Conservation (phyloP, 2,797 vertebrate genomes). For the Chaetodon trifasciatus region DNA sequence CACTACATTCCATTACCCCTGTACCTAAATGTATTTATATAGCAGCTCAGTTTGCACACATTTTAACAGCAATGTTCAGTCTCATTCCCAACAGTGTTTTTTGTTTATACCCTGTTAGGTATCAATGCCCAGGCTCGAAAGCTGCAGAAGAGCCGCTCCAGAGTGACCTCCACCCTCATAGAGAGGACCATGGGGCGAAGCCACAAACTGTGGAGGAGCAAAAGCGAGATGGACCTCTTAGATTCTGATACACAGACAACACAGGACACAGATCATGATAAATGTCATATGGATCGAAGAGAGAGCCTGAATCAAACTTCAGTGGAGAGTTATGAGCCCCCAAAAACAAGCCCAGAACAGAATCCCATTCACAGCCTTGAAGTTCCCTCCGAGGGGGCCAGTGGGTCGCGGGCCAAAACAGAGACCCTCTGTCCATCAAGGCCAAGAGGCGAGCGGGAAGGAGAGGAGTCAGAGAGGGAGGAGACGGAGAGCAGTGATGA, state of each 20-base stretch:
- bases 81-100: constrained; percentile 5
- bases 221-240: constrained; percentile 84
- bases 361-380: constrained; percentile 49
- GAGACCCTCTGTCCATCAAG: constrained; percentile 75
- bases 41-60: constrained; percentile 15
- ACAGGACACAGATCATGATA: neutral
- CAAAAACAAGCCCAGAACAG: constrained; percentile 43
- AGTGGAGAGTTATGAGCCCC: constrained; percentile 9
- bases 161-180: constrained; percentile 83
- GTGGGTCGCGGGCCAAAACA: constrained; percentile 71
- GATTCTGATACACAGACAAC: constrained; percentile 49
- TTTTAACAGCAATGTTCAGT: constrained; percentile 15
- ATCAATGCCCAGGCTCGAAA: constrained; percentile 90
- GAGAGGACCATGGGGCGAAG: constrained; percentile 55
- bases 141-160: constrained; percentile 87
- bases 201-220: constrained; percentile 82
- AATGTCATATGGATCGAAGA: constrained; percentile 2
- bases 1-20: constrained; percentile 39
- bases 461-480: constrained; percentile 84
- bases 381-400: constrained; percentile 37
- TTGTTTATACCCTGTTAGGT: constrained; percentile 72
- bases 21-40: constrained; percentile 27
- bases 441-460: constrained; percentile 73
- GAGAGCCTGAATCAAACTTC: constrained; percentile 31
- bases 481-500: constrained; percentile 87